A percentile compares a stretch with the other conserved stretches of the same genome.
phyloP scores from a whole-genome alignment of 2,888 invertebrate genomes.

The Drosophila picticornis region DNA sequence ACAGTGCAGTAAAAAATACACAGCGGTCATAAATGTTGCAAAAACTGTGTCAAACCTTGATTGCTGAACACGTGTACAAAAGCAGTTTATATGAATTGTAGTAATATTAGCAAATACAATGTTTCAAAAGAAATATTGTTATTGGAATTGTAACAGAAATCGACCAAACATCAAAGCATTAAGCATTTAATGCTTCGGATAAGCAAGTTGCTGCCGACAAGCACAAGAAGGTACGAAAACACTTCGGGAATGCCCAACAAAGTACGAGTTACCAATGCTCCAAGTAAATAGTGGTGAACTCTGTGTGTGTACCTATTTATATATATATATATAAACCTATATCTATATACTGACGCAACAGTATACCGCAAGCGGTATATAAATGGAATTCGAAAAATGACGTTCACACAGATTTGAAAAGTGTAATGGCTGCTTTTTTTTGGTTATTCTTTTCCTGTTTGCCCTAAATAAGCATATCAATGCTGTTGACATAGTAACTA shows the following conservation, averaged over 20 bases:
- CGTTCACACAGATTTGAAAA: conserved; percentile 8
- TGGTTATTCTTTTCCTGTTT: conserved; percentile 39
- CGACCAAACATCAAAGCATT: conserved; percentile 47
- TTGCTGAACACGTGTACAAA: not conserved
- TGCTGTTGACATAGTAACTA: conserved; percentile 66
- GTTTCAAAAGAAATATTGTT: not conserved
- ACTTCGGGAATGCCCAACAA: conserved; percentile 42
- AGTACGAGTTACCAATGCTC: conserved; percentile 14
- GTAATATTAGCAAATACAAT: not conserved
- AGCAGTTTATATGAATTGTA: not conserved
- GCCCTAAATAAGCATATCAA: conserved; percentile 44
- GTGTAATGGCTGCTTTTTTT: conserved; percentile 11
- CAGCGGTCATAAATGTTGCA: not conserved
- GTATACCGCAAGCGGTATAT: conserved; percentile 2
- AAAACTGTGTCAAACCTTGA: conserved; percentile 2
- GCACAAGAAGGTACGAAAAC: conserved; percentile 53
- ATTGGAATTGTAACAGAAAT: conserved; percentile 32
- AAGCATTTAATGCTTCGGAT: conserved; percentile 9
- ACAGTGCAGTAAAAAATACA: not conserved
- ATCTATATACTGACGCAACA: conserved; percentile 1
- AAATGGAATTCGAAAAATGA: conserved; percentile 12
- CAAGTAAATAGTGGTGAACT: conserved; percentile 43
- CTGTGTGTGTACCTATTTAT: conserved; percentile 5
- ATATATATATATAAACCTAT: not conserved
- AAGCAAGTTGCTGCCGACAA: conserved; percentile 43